Base-by-base conservation (phyloP, 2,113 vertebrate genomes). In the Phalacrocorax aristotelis region DNA sequence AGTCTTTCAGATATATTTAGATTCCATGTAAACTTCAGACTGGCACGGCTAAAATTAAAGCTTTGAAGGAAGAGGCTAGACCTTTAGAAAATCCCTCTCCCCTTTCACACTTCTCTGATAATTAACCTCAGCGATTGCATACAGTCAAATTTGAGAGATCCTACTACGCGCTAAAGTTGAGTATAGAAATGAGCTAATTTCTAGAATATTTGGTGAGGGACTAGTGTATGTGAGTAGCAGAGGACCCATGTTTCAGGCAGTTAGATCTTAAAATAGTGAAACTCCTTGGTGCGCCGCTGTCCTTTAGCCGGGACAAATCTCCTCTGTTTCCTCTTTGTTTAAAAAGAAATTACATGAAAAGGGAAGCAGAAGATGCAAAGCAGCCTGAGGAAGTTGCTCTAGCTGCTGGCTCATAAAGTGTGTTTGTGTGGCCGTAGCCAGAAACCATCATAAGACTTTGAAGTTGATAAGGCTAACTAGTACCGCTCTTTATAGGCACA, bases 1-100 rank as follows among this genome's bases (percentile, higher is more conserved):
- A 95, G 82, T 88, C 58, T 96, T 96, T 93, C 93, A 90, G 62
- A 91, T 93, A 58, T 87, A 60, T 91, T 95, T 96, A 87, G 93
- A 90, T 85, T 96, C 51, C 48, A 0, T 91, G 86, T 96, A 88
- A 97, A 96, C 85, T 97, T 95, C 85, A 95, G 58, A 71, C 60
- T 86, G 60, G n/a, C 82, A 85, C 15, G 8, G 71, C 80, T 95
- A 68, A 96, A 95, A 91, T 94, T 66, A 91, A 92, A 95, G 66
- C 75, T 96, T 96, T 87, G 93, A 95, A 96, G 93, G 81, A 87
- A 87, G 54, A 79, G 82, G 42, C n/a, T n/a, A 95, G 81, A 86
- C 82, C 78, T 79, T 87, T 49, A 88, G 78, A 93, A 97, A 94
- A 92, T 91, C 91, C 32, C 38, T 89, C 58, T 89, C 66, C 58